Evolutionary conservation across 2,113 vertebrate genomes (phyloP), one percentile per base, ranked within the genome.

Genomic region (Smithornis capensis): DNA sequence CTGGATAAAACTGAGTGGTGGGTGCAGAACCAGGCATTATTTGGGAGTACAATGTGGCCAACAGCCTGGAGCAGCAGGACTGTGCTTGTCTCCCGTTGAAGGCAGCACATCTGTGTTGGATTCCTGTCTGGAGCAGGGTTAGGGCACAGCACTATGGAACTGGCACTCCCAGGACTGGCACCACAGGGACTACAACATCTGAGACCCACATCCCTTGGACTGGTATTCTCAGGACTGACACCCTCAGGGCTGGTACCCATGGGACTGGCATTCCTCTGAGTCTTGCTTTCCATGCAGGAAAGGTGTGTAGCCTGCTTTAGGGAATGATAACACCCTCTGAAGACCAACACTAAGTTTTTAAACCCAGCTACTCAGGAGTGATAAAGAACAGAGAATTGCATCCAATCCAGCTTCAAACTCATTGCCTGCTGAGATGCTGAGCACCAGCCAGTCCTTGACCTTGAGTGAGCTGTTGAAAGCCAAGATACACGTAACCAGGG

Each of bases 231-330:
- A 2, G 62, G 53, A n/a, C 4, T 33, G 74, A 42, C 35, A 65
- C 49, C 40, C 40, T 5, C 0, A 5, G 65, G 59, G 19, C 49
- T 21, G 42, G 53, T 18, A 37, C 12, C n/a, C 28, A n/a, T 4
- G 31, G 63, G 42, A 49, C 78, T 71, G 73, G 19, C 14, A 44
- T 52, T 17, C 15, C 2, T 0, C 44, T 37, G 45, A 14, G 55
- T 49, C 42, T 42, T 1, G 0, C 37, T 31, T 29, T n/a, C 5
- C 1, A 2, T 14, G 12, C 50, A 52, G 33, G 5, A 1, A 42
- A 73, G 45, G 27, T 31, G 12, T 78, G 83, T 21, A 16, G 42
- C 56, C 25, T n/a, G 10, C 47, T 1, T 7, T 24, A 31, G 28
- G 78, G 60, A 79, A n/a, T 4, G 40, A 13, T 40, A 35, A 17